These are phyloP conservation scores for Drosophila peninsularis DNA, from an alignment of 2,888 invertebrate genomes.

Conservation along the genomic window DNA sequence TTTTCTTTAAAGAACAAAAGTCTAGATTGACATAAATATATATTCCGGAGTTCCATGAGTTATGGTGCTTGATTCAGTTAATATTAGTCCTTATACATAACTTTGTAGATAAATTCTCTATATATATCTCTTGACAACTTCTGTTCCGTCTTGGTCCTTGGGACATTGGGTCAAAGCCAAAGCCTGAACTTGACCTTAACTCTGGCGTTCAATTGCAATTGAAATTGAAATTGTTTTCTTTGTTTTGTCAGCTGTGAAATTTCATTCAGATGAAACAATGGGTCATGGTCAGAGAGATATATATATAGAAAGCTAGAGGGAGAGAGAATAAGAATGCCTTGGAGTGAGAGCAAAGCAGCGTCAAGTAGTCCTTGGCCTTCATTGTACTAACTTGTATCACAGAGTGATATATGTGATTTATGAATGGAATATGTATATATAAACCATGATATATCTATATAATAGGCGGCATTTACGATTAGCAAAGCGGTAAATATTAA, in stretches of 20 bases:
- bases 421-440: not conserved
- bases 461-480: no score
- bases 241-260: slow-evolving; percentile 14
- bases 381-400: not conserved
- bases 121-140: not conserved
- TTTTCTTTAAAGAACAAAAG: no score
- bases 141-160: not conserved
- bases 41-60: not conserved
- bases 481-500: no score
- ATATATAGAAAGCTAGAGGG: not conserved
- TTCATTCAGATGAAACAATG: slow-evolving; percentile 21
- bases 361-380: not conserved
- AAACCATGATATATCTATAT: no score
- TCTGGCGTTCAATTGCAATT: not conserved
- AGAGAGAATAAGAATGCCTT: not conserved
- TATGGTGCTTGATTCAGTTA: not conserved
- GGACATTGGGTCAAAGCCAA: slow-evolving; percentile 9
- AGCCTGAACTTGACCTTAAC: slow-evolving; percentile 1
- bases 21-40: not conserved
- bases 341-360: not conserved
- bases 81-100: not conserved
- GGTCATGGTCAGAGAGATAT: slow-evolving; percentile 31
- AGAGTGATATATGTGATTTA: not conserved
- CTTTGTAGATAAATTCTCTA: not conserved
- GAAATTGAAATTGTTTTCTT: not conserved